Conservation (phyloP, 2,797 vertebrate genomes). For the Nyctalus aviator region DNA sequence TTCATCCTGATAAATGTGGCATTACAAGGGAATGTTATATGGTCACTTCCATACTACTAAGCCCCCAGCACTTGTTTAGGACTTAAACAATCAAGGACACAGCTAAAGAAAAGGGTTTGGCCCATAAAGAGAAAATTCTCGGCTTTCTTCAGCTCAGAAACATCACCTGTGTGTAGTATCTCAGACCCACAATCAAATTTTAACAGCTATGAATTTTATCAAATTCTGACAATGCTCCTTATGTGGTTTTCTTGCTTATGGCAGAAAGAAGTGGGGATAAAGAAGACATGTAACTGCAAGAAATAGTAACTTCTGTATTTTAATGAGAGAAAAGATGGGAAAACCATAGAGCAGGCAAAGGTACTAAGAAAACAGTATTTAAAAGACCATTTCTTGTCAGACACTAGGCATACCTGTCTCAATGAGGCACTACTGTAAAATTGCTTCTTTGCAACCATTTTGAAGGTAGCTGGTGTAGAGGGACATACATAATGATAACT, state of each 20-base stretch:
- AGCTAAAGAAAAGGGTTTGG: not conserved
- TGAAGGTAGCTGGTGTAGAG: not conserved
- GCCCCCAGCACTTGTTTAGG: not conserved
- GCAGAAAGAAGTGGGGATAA: not conserved
- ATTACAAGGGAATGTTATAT: not conserved
- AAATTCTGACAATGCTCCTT: not conserved
- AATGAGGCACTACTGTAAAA: not conserved
- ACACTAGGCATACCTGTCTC: not conserved
- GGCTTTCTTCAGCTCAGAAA: not conserved
- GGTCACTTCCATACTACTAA: not conserved
- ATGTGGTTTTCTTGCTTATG: not conserved
- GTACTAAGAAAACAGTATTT: not conserved
- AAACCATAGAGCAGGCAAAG: slow-evolving; percentile 25
- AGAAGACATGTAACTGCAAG: not conserved
- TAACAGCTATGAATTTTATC: slow-evolving; percentile 9
- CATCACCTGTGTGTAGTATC: not conserved
- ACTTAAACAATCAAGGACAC: not conserved
- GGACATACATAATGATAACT: slow-evolving; percentile 12
- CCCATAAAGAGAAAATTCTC: not conserved
- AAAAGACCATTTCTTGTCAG: not conserved
- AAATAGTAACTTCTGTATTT: slow-evolving; percentile 3
- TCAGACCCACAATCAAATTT: not conserved
- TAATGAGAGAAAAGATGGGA: not conserved
- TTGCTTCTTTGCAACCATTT: slow-evolving; percentile 43
- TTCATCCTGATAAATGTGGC: not conserved